Base-by-base conservation (phyloP, 1,140 invertebrate genomes). In the Harpegnathos saltator region DNA sequence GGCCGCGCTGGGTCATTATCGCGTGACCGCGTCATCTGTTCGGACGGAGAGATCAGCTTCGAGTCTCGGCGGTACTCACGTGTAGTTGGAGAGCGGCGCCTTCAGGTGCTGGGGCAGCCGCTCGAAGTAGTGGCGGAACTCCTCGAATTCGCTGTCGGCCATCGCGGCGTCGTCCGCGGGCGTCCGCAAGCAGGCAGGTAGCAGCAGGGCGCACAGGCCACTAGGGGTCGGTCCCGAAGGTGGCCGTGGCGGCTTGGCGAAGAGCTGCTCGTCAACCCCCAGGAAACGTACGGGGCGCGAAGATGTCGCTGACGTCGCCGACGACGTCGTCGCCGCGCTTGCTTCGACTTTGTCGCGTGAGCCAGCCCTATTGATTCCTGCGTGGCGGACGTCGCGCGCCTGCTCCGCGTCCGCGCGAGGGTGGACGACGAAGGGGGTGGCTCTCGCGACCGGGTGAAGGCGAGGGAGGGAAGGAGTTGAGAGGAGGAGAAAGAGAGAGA, bases 91-190 rank as follows among this genome's bases (percentile, higher is more conserved):
- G 22, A 95, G 93, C n/a, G 97, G 96, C n/a, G 96, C 96, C 90
- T 96, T 97, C 65, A 97, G 96, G 89, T 97, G 97, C 91, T 97
- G 97, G 62, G 96, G 96, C 91, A 97, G 94, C 94, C 96, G 96
- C 87, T 98, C 97, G 94, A 98, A 98, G 92, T 96, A 97, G 87
- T 97, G 96, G 85, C 97, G 96, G 95, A 98, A 98, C 95, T 98
- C 97, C 94, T 98, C 98, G 95, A 98, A 98, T 94, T 98, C 97
- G 90, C 96, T 97, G 95, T 98, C 98, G 88, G 97, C 98, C 98
- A 98, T 98, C 94, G 87, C 91, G 71, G 54, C 38, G 22, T 5
- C 5, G 15, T 38, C n/a, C 24, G 3, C 52, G 22, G 59, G 73
- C n/a, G n/a, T n/a, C n/a, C n/a, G 0, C 33, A 52, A 58, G 65